These are phyloP conservation scores for Hozukius guyotensis DNA, from an alignment of 2,797 vertebrate species.

Conservation along the genomic window DNA sequence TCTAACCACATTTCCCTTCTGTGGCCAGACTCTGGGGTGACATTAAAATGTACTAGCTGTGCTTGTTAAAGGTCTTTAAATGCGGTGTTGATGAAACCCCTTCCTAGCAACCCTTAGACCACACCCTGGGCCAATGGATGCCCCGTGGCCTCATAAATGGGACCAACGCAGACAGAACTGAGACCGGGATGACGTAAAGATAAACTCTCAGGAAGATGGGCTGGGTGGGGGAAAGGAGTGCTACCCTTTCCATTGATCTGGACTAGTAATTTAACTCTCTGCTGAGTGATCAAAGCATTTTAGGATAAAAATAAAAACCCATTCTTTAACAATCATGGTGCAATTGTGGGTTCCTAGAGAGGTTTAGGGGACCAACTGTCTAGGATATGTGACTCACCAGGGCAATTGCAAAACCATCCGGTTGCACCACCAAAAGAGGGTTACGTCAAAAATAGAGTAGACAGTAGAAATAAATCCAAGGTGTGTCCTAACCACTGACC, in stretches of 20 bases:
- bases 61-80: constrained; percentile 56
- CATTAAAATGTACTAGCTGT: constrained; percentile 31
- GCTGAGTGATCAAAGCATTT: constrained; percentile 68
- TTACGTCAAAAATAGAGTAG: constrained; percentile 40
- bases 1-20: constrained; percentile 1
- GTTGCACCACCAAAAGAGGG: constrained; percentile 44
- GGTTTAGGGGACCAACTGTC: constrained; percentile 61
- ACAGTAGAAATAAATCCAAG: constrained; percentile 48
- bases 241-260: constrained; percentile 63
- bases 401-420: constrained; percentile 75
- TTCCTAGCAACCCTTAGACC: constrained; percentile 18
- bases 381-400: constrained; percentile 71
- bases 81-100: constrained; percentile 37
- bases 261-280: constrained; percentile 67
- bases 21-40: constrained; percentile 22
- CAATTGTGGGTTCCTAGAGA: constrained; percentile 73
- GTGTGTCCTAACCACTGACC: constrained; percentile 45
- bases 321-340: constrained; percentile 70
- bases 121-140: constrained; percentile 41
- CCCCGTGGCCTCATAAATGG: constrained; percentile 43
- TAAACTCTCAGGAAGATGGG: constrained; percentile 31
- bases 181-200: constrained; percentile 33
- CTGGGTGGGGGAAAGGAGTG: constrained; percentile 18
- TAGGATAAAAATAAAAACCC: constrained; percentile 67
- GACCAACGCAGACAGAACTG: constrained; percentile 11